Evolutionary conservation across 37 sponge, comb jelly and placozoan genomes (phyloP).

Genomic region (Tethya wilhelma): DNA sequence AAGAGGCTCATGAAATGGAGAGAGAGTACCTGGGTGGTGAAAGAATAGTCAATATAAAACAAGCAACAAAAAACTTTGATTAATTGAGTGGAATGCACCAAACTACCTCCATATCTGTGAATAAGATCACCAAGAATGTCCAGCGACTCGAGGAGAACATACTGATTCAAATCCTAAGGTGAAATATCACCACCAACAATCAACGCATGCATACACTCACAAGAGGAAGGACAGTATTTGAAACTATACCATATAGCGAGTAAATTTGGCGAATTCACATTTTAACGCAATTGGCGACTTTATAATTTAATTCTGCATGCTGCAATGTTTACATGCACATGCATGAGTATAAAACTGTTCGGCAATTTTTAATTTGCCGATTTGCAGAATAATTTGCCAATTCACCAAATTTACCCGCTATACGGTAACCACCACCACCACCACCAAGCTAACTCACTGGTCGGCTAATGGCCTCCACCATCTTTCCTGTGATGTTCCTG

Average conservation of each 20-base stretch:
- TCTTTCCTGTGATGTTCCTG: conserved; percentile 68
- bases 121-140: conserved; percentile 95
- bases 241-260: too few relatives aligned
- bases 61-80: too few relatives aligned
- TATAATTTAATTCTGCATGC: too few relatives aligned
- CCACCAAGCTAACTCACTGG: conserved; percentile 43
- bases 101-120: conserved; percentile 72
- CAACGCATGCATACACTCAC: too few relatives aligned
- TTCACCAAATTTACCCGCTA: too few relatives aligned
- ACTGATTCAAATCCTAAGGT: conserved; percentile 66
- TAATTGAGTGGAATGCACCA: neutral
- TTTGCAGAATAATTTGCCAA: too few relatives aligned
- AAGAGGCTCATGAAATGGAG: conserved; percentile 68
- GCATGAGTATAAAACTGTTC: too few relatives aligned
- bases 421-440: neutral
- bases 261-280: too few relatives aligned
- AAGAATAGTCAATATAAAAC: too few relatives aligned
- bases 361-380: too few relatives aligned
- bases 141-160: conserved; percentile 91
- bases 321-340: too few relatives aligned
- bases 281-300: neutral
- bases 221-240: neutral
- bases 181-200: neutral
- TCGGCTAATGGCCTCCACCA: conserved; percentile 70
- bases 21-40: conserved; percentile 23